Evolutionary conservation across 2,888 invertebrate species (phyloP), one percentile per base, ranked within the genome.

Genomic region (Arge pagana): DNA sequence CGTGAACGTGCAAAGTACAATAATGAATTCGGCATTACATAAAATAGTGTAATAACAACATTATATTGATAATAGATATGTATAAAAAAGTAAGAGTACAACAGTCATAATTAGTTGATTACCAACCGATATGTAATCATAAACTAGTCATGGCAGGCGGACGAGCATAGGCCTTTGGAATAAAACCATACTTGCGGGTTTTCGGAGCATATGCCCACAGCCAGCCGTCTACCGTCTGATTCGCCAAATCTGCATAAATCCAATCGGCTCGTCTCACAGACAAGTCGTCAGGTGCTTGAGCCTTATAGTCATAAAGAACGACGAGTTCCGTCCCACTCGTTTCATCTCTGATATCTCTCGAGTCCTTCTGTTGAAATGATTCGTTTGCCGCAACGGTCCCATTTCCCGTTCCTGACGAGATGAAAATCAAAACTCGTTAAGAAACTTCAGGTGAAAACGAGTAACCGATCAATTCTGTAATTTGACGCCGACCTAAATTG

Each of bases 161-260:
- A 13, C 94, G 82, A 6, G 95, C 95, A 70, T 95, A 95, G 0
- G 94, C 93, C 72, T 94, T 94, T 52, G 96, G 96, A 59, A 96
- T 94, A 78, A 96, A 96, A 26, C 96, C 96, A 70, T 95, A 95
- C 75, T 93, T 90, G 21, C 93, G 82, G 2, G 91, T 89, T 77
- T 93, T 93, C 6, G 94, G 95, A 7, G 94, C 93, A 80, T 96
- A 96, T 0, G 93, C 90, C 95, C 93, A 96, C 58, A 94, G 80
- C 93, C 91, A 95, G 28, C 96, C 96, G 76, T 93, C 95, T 28
- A 92, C 93, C 0, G 93, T 95, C 79, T 95, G 95, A 80, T 93
- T 93, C 65, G 88, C 88, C 42, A 94, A 82, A 80, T 96, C 95
- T 0, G 95, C 95, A 78, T 95, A 96, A 61, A 96, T 93, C 93